Evolutionary conservation across 2,888 invertebrate genomes (phyloP).

Genomic region (Sinohyriopsis cumingii): DNA sequence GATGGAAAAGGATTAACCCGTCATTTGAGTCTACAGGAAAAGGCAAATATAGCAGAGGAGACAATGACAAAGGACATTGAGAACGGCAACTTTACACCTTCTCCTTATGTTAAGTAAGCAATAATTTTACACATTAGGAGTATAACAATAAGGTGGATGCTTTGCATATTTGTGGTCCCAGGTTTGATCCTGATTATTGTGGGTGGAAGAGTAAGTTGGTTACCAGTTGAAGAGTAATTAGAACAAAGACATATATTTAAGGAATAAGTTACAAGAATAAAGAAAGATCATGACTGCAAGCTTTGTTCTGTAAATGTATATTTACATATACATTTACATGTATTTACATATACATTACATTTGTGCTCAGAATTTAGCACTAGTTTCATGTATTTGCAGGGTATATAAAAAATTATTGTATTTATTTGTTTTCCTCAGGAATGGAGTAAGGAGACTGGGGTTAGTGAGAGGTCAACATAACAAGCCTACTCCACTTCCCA

Average conservation of each 20-base stretch:
- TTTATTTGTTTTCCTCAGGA: conserved; percentile 15
- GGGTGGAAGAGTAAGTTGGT: no score
- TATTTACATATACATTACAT: background rate
- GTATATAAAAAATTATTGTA: background rate
- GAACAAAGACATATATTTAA: no score
- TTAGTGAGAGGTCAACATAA: conserved; percentile 29
- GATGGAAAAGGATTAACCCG: conserved; percentile 38
- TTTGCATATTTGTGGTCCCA: background rate
- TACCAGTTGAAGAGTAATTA: no score
- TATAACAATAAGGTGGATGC: conserved; percentile 3
- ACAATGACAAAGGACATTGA: conserved; percentile 42
- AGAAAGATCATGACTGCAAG: no score
- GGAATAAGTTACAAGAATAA: no score
- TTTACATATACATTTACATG: no score
- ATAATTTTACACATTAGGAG: background rate
- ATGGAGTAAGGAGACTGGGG: conserved; percentile 38
- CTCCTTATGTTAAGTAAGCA: conserved; percentile 38
- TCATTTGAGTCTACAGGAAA: conserved; percentile 50
- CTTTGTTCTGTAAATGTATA: no score
- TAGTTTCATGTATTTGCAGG: background rate
- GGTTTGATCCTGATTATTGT: no score
- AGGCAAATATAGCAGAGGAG: conserved; percentile 45
- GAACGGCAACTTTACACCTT: conserved; percentile 36
- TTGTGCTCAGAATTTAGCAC: background rate
- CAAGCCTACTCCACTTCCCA: conserved; percentile 41